Base-by-base conservation (phyloP, 2,113 vertebrate species). In the Corythoichthys intestinalis region DNA sequence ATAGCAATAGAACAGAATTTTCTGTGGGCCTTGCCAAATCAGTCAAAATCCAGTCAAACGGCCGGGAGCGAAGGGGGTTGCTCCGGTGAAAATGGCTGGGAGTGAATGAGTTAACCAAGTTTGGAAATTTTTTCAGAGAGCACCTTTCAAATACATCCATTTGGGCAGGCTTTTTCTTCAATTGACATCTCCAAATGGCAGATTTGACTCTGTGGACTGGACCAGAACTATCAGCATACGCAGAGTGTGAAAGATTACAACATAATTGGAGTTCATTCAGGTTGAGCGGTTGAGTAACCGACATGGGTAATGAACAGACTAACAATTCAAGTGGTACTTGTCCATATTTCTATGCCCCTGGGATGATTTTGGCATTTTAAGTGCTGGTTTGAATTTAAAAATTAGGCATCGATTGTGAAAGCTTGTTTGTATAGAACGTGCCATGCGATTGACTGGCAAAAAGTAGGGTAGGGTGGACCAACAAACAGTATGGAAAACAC, bases 211-310 rank as follows among this genome's bases (percentile, higher is more conserved):
- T 69, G 59, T 56, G 73, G 74, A 76, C 50, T 49, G 35, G 20
- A 68, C 49, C 66, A 58, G 63, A 71, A 70, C 81, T 59, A 78
- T 79, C 72, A 81, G 68, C 70, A 62, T 67, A 69, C 61, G 67
- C 46, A 76, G 73, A 77, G 65, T 63, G 69, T 48, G 79, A 79
- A 53, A 82, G 84, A 85, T 78, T 11, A 47, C 39, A 14, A 64
- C 70, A 81, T 85, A 81, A 85, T 82, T 80, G 74, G 70, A 60
- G 60, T 35, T 66, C 72, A 76, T 69, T 81, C 65, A 61, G 54
- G 75, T 72, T 77, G 74, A 85, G 52, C 56, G 61, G 64, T 52
- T 37, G 74, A 79, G 73, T 72, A 72, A 69, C 69, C 79, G 86
- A 78, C 84, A 82, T 72, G 66, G 38, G 70, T 79, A 70, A 79